Conservation (phyloP, 2,113 vertebrate species). For the Thamnophis sirtalis region DNA sequence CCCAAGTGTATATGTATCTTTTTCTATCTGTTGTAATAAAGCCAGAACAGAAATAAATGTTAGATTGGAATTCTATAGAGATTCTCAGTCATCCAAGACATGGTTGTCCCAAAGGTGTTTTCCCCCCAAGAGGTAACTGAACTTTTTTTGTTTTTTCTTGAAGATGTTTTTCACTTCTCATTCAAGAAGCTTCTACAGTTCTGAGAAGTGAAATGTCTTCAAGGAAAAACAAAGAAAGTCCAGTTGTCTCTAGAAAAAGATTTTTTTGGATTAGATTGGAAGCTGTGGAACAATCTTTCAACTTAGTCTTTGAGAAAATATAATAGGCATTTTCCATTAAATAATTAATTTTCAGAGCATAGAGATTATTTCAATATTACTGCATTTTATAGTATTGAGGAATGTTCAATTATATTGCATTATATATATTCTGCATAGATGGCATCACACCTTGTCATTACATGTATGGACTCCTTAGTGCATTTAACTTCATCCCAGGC, state of each 20-base stretch:
- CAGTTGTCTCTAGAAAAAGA: too few species aligned
- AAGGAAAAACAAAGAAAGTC: not conserved
- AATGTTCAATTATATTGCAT: not conserved
- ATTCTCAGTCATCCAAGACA: not conserved
- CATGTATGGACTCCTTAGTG: not conserved
- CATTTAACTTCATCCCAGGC: not conserved
- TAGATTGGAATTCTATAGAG: not conserved
- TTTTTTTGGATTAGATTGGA: not conserved
- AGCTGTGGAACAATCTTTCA: not conserved
- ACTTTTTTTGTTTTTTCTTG: not conserved
- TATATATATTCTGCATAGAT: not conserved
- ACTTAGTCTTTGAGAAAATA: not conserved
- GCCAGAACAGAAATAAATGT: not conserved
- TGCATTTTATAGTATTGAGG: not conserved
- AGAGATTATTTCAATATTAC: not conserved
- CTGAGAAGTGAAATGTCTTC: not conserved
- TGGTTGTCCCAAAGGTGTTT: not conserved
- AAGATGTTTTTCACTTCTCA: not conserved
- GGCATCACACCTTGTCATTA: not conserved
- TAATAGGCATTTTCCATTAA: conserved; percentile 15
- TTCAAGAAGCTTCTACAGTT: not conserved
- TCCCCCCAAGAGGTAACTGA: not conserved
- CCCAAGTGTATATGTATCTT: not conserved
- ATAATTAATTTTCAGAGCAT: conserved; percentile 35
- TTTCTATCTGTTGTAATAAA: not conserved